phyloP scores from a whole-genome alignment of 64 coral and sea anemone species.

The Porites australiensis region DNA sequence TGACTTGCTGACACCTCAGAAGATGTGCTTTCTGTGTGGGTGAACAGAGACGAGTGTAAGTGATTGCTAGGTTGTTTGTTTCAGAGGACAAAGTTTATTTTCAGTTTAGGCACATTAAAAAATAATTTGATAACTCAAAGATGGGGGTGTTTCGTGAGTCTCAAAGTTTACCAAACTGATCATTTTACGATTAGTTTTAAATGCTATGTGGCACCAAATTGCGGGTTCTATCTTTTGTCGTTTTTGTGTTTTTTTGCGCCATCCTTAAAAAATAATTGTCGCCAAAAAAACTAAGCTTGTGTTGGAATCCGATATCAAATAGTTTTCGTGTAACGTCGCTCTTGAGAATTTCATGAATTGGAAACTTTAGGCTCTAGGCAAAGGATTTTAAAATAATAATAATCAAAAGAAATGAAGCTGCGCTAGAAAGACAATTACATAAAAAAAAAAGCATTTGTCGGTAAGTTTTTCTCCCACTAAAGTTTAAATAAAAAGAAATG shows the following conservation, averaged over 20 bases:
- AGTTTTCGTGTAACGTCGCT: neutral
- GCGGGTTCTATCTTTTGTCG: neutral
- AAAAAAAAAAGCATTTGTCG: too few species aligned
- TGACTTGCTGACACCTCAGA: slow-evolving; percentile 1
- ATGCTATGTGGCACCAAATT: slow-evolving; percentile 4
- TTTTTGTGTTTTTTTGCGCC: neutral
- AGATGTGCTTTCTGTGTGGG: neutral
- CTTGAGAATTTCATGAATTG: slow-evolving; percentile 13
- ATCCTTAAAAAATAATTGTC: neutral
- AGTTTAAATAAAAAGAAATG: too few species aligned
- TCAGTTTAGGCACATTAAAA: slow-evolving; percentile 13
- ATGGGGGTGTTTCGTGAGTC: slow-evolving; percentile 1
- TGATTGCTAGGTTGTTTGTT: slow-evolving; percentile 8
- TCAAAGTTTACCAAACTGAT: slow-evolving; percentile 5
- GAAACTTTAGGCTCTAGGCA: neutral
- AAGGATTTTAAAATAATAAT: too few species aligned
- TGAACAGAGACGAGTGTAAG: neutral
- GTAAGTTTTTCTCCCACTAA: too few species aligned
- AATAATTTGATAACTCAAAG: neutral
- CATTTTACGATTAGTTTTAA: neutral
- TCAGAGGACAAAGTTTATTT: slow-evolving; percentile 9
- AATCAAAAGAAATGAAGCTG: too few species aligned
- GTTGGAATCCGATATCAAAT: slow-evolving; percentile 4
- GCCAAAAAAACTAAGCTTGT: slow-evolving; percentile 9
- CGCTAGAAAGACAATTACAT: too few species aligned